These are phyloP conservation scores for Macheiramphus alcinus DNA, from an alignment of 2,113 vertebrate genomes.

Conservation along the genomic window DNA sequence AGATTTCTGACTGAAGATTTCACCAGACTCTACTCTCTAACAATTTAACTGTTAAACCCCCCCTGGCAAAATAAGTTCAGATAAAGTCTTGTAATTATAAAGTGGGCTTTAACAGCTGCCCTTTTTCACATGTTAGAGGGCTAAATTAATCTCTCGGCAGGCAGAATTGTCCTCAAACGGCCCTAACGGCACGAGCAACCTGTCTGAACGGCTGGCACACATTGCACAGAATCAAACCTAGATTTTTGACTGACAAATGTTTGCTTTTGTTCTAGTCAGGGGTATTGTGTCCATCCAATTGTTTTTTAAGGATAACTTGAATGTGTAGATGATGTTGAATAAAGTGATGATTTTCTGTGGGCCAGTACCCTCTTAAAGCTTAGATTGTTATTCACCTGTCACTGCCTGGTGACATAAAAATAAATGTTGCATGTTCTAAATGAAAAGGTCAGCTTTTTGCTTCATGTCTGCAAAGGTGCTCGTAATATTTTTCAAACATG, in stretches of 20 bases:
- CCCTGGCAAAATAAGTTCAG: not conserved
- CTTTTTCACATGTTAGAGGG: not conserved
- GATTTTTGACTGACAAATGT: not conserved
- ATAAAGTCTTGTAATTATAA: not conserved
- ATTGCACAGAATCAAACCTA: not conserved
- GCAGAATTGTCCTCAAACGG: not conserved
- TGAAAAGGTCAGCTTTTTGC: not conserved
- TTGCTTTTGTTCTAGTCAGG: not conserved
- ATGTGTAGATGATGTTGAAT: not conserved
- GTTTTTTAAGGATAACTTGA: not conserved
- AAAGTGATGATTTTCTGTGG: not conserved
- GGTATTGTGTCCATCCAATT: accelerated
- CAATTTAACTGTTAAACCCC: not conserved
- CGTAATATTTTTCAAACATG: accelerated
- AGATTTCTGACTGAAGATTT: not conserved
- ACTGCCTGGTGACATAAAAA: not conserved
- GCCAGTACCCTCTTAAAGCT: not conserved
- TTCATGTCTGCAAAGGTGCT: not conserved
- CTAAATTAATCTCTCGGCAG: not conserved
- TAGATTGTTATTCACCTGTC: not conserved
- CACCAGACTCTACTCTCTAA: not conserved
- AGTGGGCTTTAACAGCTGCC: not conserved
- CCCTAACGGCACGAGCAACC: not conserved
- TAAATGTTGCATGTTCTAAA: not conserved
- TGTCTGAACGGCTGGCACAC: not conserved